Evolutionary conservation across 2,113 vertebrate species (phyloP).

Genomic region (Poicephalus meyeri): DNA sequence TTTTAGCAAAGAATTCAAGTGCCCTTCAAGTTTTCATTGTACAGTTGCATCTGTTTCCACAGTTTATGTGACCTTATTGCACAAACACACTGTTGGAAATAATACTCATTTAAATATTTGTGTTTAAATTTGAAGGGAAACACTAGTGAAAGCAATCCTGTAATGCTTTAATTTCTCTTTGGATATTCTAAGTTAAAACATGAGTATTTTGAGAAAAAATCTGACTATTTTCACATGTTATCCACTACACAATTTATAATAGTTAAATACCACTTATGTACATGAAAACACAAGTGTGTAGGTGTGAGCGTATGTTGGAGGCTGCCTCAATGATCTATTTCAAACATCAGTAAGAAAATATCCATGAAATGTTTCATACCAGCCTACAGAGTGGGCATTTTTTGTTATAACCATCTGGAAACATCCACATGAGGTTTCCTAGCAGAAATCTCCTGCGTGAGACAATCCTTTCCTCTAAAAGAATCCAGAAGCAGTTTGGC

Average conservation of each 20-base stretch:
- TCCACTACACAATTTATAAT: neutral
- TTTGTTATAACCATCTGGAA: conserved; percentile 26
- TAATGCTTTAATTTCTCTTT: neutral
- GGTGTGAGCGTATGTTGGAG: neutral
- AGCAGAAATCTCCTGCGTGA: neutral
- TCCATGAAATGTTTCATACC: neutral
- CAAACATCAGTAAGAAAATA: neutral
- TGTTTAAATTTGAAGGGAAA: neutral
- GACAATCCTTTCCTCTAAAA: conserved; percentile 11
- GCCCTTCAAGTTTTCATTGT: neutral
- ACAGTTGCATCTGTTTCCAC: neutral
- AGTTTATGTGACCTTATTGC: neutral
- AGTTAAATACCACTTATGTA: neutral
- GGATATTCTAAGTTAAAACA: neutral
- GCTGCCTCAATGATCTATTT: neutral
- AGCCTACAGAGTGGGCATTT: neutral
- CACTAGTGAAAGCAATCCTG: neutral
- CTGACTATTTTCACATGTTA: neutral
- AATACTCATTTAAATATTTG: neutral
- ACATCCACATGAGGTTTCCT: conserved; percentile 21
- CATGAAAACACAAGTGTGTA: neutral
- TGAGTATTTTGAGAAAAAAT: neutral
- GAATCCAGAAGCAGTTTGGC: neutral
- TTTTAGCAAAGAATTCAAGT: neutral
- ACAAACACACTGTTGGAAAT: neutral